These are phyloP conservation scores for Aphis gossypii DNA, from an alignment of 1,140 invertebrate genomes.

Conservation along the genomic window DNA sequence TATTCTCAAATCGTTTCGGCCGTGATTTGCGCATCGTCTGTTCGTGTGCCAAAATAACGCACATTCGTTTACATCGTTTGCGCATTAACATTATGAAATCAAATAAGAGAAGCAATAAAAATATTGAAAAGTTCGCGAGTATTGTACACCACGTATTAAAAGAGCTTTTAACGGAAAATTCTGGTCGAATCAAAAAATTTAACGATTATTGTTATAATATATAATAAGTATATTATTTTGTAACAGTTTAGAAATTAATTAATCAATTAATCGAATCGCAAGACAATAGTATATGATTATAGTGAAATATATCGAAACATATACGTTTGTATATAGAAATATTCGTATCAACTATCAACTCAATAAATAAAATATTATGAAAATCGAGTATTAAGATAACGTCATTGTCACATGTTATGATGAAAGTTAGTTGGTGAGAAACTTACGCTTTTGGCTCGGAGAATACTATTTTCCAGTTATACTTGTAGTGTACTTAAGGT, in stretches of 20 bases:
- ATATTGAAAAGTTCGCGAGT: neutral
- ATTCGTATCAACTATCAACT: neutral
- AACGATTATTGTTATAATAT: neutral
- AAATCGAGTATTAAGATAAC: neutral
- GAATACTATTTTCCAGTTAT: too few species aligned
- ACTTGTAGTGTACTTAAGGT: too few species aligned
- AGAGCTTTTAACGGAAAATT: neutral
- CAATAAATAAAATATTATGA: neutral
- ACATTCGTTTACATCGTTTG: neutral
- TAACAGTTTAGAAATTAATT: neutral
- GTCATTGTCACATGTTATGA: neutral
- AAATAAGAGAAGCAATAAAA: neutral
- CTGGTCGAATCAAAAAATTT: neutral
- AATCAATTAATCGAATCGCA: neutral
- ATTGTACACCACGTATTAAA: neutral
- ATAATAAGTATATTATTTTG: neutral
- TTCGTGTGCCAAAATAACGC: neutral
- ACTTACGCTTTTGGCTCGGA: neutral
- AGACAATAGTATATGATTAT: neutral
- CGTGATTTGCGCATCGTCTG: neutral
- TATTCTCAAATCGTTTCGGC: neutral
- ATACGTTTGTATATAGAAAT: neutral
- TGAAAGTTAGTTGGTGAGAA: neutral
- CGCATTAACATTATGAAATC: neutral
- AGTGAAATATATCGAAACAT: neutral